phyloP scores from a whole-genome alignment of 2,797 vertebrate species.

The Thaleichthys pacificus region DNA sequence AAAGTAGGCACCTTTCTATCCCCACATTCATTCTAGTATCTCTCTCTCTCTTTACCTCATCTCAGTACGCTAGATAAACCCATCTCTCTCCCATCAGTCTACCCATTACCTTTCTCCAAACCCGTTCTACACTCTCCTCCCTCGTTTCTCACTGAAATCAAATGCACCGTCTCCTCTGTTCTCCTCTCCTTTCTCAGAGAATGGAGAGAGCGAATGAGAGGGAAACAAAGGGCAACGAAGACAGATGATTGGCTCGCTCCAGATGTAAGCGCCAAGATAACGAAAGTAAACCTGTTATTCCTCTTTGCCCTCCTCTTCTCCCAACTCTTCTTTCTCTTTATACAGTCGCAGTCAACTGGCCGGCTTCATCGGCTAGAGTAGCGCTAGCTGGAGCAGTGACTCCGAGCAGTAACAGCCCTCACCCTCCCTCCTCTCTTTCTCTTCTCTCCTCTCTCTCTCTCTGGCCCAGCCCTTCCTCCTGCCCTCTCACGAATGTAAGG shows the following conservation, averaged over 20 bases:
- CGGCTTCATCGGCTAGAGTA: not conserved
- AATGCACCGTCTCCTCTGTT: slow-evolving; percentile 2
- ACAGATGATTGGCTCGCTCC: too few relatives aligned
- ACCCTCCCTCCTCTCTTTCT: not conserved
- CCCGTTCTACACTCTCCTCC: slow-evolving; percentile 13
- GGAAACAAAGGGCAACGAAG: too few relatives aligned
- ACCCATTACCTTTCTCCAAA: slow-evolving; percentile 19
- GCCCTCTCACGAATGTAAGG: slow-evolving; percentile 57
- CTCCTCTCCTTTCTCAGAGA: not conserved
- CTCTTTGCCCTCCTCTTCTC: slow-evolving; percentile 5
- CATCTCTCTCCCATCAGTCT: slow-evolving; percentile 16
- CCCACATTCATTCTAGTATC: not conserved
- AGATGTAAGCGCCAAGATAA: too few relatives aligned
- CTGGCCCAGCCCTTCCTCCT: not conserved
- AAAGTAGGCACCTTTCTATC: slow-evolving; percentile 7
- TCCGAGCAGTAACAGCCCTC: not conserved
- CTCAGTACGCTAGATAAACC: slow-evolving; percentile 5
- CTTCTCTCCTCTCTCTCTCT: not conserved
- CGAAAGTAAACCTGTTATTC: not conserved
- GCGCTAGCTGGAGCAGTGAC: not conserved
- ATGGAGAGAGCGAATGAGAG: too few relatives aligned
- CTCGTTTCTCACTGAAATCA: slow-evolving; percentile 11
- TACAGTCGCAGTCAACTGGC: not conserved
- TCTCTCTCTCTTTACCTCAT: slow-evolving; percentile 9
- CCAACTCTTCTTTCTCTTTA: not conserved